A percentile compares a stretch with the other conserved stretches of the same genome.
Evolutionary conservation across 92 coral and sea anemone genomes (phyloP).

Genomic region (Actinernus sp.): DNA sequence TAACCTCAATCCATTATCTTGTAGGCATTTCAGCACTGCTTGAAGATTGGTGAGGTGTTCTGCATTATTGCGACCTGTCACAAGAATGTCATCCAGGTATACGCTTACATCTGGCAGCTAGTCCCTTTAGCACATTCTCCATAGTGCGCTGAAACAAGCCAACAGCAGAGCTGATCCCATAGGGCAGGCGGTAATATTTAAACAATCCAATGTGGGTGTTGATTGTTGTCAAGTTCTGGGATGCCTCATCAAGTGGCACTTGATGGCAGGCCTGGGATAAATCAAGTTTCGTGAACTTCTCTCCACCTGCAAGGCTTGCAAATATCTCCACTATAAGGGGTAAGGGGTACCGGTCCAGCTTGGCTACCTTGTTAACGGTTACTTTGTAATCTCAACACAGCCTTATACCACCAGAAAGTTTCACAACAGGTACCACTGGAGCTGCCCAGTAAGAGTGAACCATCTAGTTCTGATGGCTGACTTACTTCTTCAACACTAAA

Average conservation of each 20-base stretch:
- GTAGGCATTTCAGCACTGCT: conserved; percentile 33
- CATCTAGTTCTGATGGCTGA: no score
- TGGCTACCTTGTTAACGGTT: conserved; percentile 43
- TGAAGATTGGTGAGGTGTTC: conserved; percentile 45
- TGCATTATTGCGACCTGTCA: conserved; percentile 38
- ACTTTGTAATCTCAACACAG: conserved; percentile 51
- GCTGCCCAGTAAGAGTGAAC: conserved; percentile 44
- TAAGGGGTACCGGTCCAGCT: conserved; percentile 35
- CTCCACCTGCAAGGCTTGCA: neutral
- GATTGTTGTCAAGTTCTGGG: conserved; percentile 22
- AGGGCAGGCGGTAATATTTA: conserved; percentile 49
- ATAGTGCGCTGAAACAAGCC: conserved; percentile 33
- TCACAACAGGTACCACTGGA: conserved; percentile 26
- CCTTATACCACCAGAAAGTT: conserved; percentile 20
- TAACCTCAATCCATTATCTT: conserved; percentile 31
- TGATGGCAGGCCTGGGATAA: conserved; percentile 48
- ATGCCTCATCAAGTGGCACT: conserved; percentile 11
- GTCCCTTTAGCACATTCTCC: conserved; percentile 36
- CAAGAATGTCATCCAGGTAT: conserved; percentile 39
- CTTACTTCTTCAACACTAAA: no score
- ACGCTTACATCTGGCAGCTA: conserved; percentile 9
- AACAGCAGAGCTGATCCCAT: no score
- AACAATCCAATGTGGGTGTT: conserved; percentile 51
- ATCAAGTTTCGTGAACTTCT: conserved; percentile 24
- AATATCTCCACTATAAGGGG: conserved; percentile 33